Percentiles rank a stretch among this genome's conserved stretches.
Evolutionary conservation across 2,888 invertebrate species (phyloP).

Genomic region (Coelinius sp.): DNA sequence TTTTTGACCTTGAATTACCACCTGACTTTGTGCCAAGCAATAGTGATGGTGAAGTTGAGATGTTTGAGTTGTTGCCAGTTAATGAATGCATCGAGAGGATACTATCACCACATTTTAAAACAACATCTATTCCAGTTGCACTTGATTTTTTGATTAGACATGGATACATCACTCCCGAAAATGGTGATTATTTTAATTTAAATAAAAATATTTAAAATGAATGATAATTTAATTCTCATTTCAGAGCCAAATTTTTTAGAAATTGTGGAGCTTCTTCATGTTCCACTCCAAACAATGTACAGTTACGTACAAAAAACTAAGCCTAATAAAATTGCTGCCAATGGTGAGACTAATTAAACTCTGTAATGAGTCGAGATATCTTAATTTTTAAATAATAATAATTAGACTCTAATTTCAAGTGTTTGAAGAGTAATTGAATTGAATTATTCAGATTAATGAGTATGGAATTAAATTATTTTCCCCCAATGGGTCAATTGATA

Average conservation of each 20-base stretch:
- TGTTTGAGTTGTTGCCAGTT: conserved; percentile 88
- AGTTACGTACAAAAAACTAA: conserved; percentile 72
- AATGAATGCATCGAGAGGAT: conserved; percentile 87
- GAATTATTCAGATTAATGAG: conserved; percentile 42
- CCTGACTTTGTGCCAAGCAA: conserved; percentile 92
- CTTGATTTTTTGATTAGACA: conserved; percentile 94
- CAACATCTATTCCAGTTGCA: conserved; percentile 92
- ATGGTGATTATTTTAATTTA: conserved; percentile 76
- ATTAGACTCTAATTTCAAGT: conserved; percentile 60
- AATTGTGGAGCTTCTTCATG: conserved; percentile 88
- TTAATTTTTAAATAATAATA: conserved; percentile 36
- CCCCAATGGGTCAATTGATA: not conserved
- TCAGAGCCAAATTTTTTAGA: conserved; percentile 86
- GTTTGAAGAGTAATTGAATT: conserved; percentile 55
- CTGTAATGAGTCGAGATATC: conserved; percentile 60
- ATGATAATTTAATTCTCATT: too few species aligned
- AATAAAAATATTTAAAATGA: too few species aligned
- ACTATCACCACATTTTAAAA: conserved; percentile 89
- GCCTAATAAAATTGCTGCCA: conserved; percentile 67
- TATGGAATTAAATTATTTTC: conserved; percentile 43
- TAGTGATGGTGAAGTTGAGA: conserved; percentile 94
- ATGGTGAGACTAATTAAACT: conserved; percentile 65
- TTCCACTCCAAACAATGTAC: conserved; percentile 89
- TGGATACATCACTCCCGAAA: conserved; percentile 90
- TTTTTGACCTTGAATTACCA: conserved; percentile 93